Evolutionary conservation across 1,140 invertebrate species (phyloP).

Genomic region (Neodiprion pinetum): DNA sequence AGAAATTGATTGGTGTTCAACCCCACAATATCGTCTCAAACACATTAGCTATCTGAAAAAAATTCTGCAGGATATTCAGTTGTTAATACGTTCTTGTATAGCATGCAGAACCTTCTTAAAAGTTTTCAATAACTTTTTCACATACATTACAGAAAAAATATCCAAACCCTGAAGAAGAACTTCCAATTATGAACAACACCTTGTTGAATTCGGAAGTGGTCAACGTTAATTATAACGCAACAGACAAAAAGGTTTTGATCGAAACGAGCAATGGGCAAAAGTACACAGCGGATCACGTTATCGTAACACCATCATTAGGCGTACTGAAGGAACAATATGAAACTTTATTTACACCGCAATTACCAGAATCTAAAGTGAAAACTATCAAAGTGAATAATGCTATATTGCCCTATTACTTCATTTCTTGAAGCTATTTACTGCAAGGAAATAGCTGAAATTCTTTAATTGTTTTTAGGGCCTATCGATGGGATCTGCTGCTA

Average conservation of each 20-base stretch:
- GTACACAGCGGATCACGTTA: slow-evolving; percentile 53
- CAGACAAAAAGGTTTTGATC: slow-evolving; percentile 39
- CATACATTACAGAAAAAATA: slow-evolving; percentile 43
- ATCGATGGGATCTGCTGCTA: slow-evolving; percentile 75
- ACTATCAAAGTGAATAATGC: slow-evolving; percentile 42
- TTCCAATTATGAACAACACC: slow-evolving; percentile 47
- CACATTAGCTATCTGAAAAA: too few species aligned
- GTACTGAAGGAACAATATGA: slow-evolving; percentile 56
- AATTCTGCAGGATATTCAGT: too few species aligned
- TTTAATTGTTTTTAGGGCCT: slow-evolving; percentile 56
- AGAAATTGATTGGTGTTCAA: too few species aligned
- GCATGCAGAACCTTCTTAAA: too few species aligned
- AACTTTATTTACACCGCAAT: slow-evolving; percentile 53
- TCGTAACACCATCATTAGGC: slow-evolving; percentile 61
- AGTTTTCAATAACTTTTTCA: background rate
- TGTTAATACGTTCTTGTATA: too few species aligned
- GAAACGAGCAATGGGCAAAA: slow-evolving; percentile 46
- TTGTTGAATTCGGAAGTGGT: slow-evolving; percentile 48
- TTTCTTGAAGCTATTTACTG: background rate
- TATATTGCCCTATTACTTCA: background rate
- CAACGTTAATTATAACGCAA: slow-evolving; percentile 44
- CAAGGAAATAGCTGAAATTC: too few species aligned
- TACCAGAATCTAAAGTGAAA: slow-evolving; percentile 47
- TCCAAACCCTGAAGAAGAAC: slow-evolving; percentile 33
- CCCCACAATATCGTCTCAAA: too few species aligned